Evolutionary conservation across 2,113 vertebrate species (phyloP), one percentile per base, ranked within the genome.

Genomic region (Tupaia tana): DNA sequence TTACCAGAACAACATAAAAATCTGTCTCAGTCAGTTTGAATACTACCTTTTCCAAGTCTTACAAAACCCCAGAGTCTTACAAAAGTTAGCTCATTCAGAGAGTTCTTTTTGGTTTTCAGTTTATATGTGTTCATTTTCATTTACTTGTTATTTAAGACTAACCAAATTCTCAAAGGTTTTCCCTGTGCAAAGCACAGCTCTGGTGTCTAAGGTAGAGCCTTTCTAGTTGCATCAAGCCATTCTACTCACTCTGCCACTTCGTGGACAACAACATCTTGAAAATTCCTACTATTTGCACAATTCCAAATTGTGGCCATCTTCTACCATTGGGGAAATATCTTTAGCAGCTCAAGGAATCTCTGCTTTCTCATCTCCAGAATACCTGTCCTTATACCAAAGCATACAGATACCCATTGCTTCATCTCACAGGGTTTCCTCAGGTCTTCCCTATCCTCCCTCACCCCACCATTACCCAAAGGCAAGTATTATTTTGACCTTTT

Each of bases 1-100:
- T 89, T 90, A 69, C 24, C n/a, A 22, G 29, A 87, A 80, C 0
- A 82, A 34, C 14, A 80, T 80, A 52, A 94, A 94, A 86, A 66
- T 84, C 83, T 43, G 3, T 84, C 25, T 71, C 11, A 8, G 29
- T 81, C 34, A 59, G 6, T 61, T 73, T 34, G 61, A 59, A 20
- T 43, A 12, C 20, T 90, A 11, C 20, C 58, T 0, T 71, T 63
- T 91, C 27, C 59, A 87, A 43, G 7, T 81, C 54, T 77, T 59
- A 25, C 79, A 75, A 93, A 93, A 74, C 3, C 27, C 34, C 14
- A 20, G 1, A 24, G 18, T 74, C 22, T 86, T 70, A 77, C 2
- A 24, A 52, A 95, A 90, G 24, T 34, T 83, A 86, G 64, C 22
- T 5, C 29, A 89, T 54, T 64, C 27, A 56, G 25, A 43, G 6